Percentiles rank a stretch among this genome's conserved stretches.
Evolutionary conservation across 2,888 invertebrate genomes (phyloP).

Genomic region (Calameuta idolon): DNA sequence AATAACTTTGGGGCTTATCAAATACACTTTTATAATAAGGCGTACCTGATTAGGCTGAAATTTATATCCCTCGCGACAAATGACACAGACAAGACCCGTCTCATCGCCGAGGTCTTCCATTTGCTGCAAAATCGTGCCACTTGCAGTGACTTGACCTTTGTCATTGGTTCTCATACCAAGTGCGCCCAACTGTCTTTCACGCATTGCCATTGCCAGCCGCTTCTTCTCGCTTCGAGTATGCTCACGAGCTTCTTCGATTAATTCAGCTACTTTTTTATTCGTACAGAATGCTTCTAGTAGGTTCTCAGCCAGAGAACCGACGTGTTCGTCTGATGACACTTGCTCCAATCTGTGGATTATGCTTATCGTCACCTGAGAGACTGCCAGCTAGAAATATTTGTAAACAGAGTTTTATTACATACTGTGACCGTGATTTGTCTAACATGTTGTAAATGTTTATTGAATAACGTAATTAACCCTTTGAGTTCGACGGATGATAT

Average conservation of each 20-base stretch:
- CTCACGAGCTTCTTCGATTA: slow-evolving; percentile 93
- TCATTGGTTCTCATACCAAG: slow-evolving; percentile 97
- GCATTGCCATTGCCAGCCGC: slow-evolving; percentile 96
- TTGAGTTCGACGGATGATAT: no score
- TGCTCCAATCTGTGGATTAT: slow-evolving; percentile 97
- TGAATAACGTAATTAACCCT: neutral
- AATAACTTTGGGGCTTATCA: neutral
- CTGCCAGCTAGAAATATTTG: slow-evolving; percentile 73
- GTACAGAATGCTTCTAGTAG: slow-evolving; percentile 87
- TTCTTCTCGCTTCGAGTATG: slow-evolving; percentile 97
- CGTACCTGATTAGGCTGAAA: slow-evolving; percentile 88
- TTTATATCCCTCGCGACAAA: slow-evolving; percentile 97
- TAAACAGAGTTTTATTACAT: neutral
- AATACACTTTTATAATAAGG: neutral
- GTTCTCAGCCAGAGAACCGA: slow-evolving; percentile 97
- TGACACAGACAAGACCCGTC: slow-evolving; percentile 95
- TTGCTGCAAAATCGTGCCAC: slow-evolving; percentile 89
- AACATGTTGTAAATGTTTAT: neutral
- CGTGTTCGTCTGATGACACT: slow-evolving; percentile 96
- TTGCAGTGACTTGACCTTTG: slow-evolving; percentile 95
- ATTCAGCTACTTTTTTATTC: slow-evolving; percentile 81
- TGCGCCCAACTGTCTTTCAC: slow-evolving; percentile 95
- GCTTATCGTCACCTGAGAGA: slow-evolving; percentile 90
- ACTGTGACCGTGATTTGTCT: neutral
- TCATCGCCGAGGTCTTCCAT: slow-evolving; percentile 97